Base-by-base conservation (phyloP, 2,113 vertebrate genomes). In the Dromas ardeola region DNA sequence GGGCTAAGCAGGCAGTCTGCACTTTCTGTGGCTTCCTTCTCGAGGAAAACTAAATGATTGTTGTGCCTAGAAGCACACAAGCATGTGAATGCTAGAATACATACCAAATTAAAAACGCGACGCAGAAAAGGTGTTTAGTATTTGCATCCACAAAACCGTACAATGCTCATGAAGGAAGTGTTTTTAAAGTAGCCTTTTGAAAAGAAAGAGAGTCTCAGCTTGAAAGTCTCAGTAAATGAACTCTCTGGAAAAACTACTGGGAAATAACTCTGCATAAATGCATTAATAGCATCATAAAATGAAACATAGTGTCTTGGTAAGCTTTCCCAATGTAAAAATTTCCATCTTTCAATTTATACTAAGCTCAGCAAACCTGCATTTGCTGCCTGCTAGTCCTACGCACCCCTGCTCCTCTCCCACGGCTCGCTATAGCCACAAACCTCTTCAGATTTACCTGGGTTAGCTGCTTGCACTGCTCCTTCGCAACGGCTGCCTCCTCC, bases 391-490 rank as follows among this genome's bases (percentile, higher is more conserved):
- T 49, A 11, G 27, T 77, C 76, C 92, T 80, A 38, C 79, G 25
- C 90, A 29, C 9, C 80, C 30, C 66, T 45, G 36, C 52, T 70
- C 25, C 40, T 18, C 88, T 59, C 85, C 77, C 50, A 77, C 34
- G 4, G 21, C 61, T 70, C 49, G 76, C 34, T n/a, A 6, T 1
- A 66, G 2, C 4, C 16, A 22, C 1, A 16, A 53, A 50, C 8
- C 32, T 59, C 42, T 49, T 70, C 11, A 2, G 27, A 69, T n/a
- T 94, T 97, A 99, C 99, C 99, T 99, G 99, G 65, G 98, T 98
- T 85, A 99, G 98, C 97, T 99, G 99, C 94, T 99, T 99, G 97
- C 99, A 99, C 98, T 99, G 99, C 92, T 99, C 99, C 98, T 99
- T 99, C 61, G 98, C 96, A 21, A 98, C 98, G 15, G 98, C 98